Base-by-base conservation (phyloP, 2,888 invertebrate species). In the Pasiphila rectangulata region DNA sequence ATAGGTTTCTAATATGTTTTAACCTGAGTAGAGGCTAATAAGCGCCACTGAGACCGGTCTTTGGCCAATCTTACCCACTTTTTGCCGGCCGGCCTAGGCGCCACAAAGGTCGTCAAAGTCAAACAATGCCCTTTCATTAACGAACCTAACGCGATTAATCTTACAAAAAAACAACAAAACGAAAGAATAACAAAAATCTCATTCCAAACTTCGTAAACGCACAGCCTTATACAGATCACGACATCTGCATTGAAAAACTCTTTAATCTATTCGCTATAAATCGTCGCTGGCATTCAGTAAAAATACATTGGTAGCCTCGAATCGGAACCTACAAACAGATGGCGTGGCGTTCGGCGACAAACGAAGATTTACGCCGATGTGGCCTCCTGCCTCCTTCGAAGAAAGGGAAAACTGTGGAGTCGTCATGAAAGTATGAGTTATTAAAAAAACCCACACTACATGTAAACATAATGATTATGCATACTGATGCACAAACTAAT, bases 311-410 rank as follows among this genome's bases (percentile, higher is more conserved):
- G 62, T 62, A 54, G 54, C 39, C 45, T 36, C 53, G 49, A 48
- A 42, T 49, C 61, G 59, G 61, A 59, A 59, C 56, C 41, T 40
- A 64, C 69, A 66, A 68, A 71, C 70, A 69, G 65, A 64, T 67
- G 69, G 66, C 60, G 62, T 58, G 63, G 46, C 52, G 56, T 39
- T 51, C 57, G 63, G 55, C 57, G 65, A 62, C 67, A 66, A 72
- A 72, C 71, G 68, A 73, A 75, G 74, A 75, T 75, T 73, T 73
- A 75, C 68, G 66, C 49, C 59, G 34, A 54, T 54, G 57, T 46
- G 54, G 53, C 57, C 53, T 55, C 56, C 57, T 56, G 59, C 63
- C 63, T 61, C 59, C 20, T 36, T 21, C 35, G 17, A 1, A 5
- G 5, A 35, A 32, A 46, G 13, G 16, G 3, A 16, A 29, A 39